Evolutionary conservation across 1,140 invertebrate species (phyloP).

Genomic region (Oreohelix idahoensis): DNA sequence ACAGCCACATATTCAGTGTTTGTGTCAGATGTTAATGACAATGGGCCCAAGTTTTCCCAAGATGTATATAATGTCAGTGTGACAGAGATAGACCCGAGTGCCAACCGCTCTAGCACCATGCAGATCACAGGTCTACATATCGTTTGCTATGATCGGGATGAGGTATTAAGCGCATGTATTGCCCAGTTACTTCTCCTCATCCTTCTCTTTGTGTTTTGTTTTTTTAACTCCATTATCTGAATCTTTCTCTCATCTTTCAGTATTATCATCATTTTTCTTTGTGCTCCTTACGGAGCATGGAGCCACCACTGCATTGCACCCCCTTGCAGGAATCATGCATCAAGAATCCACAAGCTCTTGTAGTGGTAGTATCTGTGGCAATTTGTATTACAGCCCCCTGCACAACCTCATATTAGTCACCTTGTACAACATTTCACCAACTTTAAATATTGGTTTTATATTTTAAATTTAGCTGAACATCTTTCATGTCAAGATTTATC

Average conservation of each 20-base stretch:
- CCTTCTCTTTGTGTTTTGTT: background rate
- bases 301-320: too few relatives aligned
- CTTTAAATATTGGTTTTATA: too few relatives aligned
- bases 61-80: slow-evolving; percentile 11
- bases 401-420: too few relatives aligned
- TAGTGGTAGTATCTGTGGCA: too few relatives aligned
- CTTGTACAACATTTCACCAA: too few relatives aligned
- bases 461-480: too few relatives aligned
- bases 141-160: slow-evolving; percentile 24
- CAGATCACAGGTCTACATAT: slow-evolving; percentile 33
- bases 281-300: too few relatives aligned
- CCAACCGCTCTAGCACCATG: background rate
- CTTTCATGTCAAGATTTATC: too few relatives aligned
- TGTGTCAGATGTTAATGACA: slow-evolving; percentile 34
- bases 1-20: slow-evolving; percentile 18
- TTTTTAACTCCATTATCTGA: background rate
- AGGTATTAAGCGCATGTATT: background rate
- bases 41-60: slow-evolving; percentile 3
- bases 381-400: too few relatives aligned
- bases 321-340: too few relatives aligned
- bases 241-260: background rate
- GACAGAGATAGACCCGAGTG: background rate
- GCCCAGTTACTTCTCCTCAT: background rate
- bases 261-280: too few relatives aligned
- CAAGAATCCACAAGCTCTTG: too few relatives aligned